Evolutionary conservation across 2,888 invertebrate species (phyloP).

Genomic region (Drosophila neonasuta): DNA sequence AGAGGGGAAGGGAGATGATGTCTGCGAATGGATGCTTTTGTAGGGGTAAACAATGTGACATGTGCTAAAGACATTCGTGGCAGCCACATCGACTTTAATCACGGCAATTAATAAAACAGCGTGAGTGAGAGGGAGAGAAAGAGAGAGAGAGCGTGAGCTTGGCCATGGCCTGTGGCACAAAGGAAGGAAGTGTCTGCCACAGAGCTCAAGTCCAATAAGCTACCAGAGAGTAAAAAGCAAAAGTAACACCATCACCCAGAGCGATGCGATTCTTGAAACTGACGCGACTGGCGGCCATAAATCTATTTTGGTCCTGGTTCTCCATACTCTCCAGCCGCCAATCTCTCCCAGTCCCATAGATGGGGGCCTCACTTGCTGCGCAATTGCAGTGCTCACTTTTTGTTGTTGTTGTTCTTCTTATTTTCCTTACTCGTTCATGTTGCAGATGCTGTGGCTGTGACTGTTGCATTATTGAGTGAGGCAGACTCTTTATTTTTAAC

Average conservation of each 20-base stretch:
- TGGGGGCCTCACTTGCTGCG: conserved; percentile 63
- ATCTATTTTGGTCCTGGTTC: conserved; percentile 72
- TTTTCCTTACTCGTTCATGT: conserved; percentile 4
- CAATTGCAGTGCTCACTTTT: conserved; percentile 55
- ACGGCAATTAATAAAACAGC: conserved; percentile 69
- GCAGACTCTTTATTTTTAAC: conserved; percentile 68
- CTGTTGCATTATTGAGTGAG: conserved; percentile 50
- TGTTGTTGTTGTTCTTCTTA: neutral
- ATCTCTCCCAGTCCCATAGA: conserved; percentile 35
- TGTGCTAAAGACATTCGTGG: conserved; percentile 72
- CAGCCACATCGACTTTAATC: conserved; percentile 67
- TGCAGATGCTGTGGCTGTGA: conserved; percentile 17
- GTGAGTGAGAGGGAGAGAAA: conserved; percentile 6
- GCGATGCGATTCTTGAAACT: conserved; percentile 59
- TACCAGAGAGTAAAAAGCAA: conserved; percentile 13
- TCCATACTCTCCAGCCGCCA: conserved; percentile 46
- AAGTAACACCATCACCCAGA: conserved; percentile 57
- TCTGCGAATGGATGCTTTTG: conserved; percentile 9
- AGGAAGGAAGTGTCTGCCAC: conserved; percentile 50
- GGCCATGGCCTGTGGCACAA: conserved; percentile 45
- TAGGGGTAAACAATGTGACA: conserved; percentile 57
- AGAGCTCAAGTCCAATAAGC: conserved; percentile 21
- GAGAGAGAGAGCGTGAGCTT: conserved; percentile 2
- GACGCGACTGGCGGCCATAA: conserved; percentile 68
- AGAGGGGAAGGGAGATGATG: neutral